These are phyloP conservation scores for Miichthys miiuy DNA, from an alignment of 2,797 vertebrate species.

Conservation along the genomic window DNA sequence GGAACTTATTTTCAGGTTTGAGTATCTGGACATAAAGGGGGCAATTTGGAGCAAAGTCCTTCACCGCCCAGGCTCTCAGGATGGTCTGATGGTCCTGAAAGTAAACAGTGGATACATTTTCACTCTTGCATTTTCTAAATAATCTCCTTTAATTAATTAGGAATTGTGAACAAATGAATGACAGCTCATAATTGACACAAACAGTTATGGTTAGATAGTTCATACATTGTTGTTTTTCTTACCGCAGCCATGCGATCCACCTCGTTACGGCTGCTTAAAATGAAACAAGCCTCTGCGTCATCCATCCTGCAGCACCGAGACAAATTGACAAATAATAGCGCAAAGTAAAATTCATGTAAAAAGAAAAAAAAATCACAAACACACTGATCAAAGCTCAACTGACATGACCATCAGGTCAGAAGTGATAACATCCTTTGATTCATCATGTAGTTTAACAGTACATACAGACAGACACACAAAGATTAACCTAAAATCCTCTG, in stretches of 20 bases:
- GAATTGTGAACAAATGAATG: slow-evolving; percentile 21
- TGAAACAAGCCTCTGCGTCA: slow-evolving; percentile 95
- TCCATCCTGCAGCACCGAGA: slow-evolving; percentile 90
- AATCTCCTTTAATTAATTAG: slow-evolving; percentile 22
- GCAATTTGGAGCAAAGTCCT: slow-evolving; percentile 95
- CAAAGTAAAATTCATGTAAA: slow-evolving; percentile 1
- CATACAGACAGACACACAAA: slow-evolving; percentile 13
- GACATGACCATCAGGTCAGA: slow-evolving; percentile 9
- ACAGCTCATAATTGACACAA: neutral
- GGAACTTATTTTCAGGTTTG: slow-evolving; percentile 96
- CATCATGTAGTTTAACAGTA: neutral
- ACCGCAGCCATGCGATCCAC: slow-evolving; percentile 94
- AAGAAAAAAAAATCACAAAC: slow-evolving; percentile 5
- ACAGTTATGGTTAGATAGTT: neutral
- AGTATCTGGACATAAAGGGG: slow-evolving; percentile 95
- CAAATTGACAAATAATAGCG: slow-evolving; percentile 19
- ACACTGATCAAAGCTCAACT: neutral
- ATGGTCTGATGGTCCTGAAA: slow-evolving; percentile 95
- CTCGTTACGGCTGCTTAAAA: slow-evolving; percentile 94
- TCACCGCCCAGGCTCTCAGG: slow-evolving; percentile 95
- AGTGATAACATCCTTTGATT: slow-evolving; percentile 7
- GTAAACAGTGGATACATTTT: slow-evolving; percentile 12
- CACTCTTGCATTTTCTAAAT: slow-evolving; percentile 1
- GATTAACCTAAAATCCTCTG: slow-evolving; percentile 26
- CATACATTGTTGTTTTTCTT: slow-evolving; percentile 61